These are phyloP conservation scores for Drosophila varians DNA, from an alignment of 1,140 invertebrate species.

Conservation along the genomic window DNA sequence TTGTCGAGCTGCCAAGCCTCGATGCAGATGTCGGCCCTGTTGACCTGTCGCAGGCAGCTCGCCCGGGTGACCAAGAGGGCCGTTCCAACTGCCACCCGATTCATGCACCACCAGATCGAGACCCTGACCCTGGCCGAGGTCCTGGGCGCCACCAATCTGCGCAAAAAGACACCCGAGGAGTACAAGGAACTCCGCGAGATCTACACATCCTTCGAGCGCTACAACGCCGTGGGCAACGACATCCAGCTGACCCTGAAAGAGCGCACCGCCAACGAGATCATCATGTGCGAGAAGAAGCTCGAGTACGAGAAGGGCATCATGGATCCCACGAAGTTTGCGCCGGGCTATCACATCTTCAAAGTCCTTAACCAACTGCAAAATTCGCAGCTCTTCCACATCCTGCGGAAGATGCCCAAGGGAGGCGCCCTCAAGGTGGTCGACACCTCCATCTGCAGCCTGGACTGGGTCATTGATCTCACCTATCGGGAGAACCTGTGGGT, in stretches of 20 bases:
- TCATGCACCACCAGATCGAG: not conserved
- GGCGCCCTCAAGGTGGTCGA: slow-evolving; percentile 89
- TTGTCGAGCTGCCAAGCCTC: not conserved
- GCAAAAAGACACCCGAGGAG: slow-evolving; percentile 19
- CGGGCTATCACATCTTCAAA: slow-evolving; percentile 86
- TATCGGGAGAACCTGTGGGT: slow-evolving; percentile 55
- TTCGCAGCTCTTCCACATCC: slow-evolving; percentile 88
- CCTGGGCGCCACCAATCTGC: slow-evolving; percentile 26
- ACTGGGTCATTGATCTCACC: slow-evolving; percentile 84
- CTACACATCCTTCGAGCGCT: slow-evolving; percentile 21
- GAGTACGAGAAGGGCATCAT: slow-evolving; percentile 53
- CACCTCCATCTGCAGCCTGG: slow-evolving; percentile 86
- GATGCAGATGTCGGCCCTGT: not conserved
- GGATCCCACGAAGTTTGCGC: slow-evolving; percentile 48
- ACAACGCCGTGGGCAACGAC: slow-evolving; percentile 29
- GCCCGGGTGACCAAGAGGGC: not conserved
- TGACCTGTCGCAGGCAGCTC: not conserved
- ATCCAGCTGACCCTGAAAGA: slow-evolving; percentile 47
- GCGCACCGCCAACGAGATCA: slow-evolving; percentile 39
- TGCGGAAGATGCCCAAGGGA: slow-evolving; percentile 89
- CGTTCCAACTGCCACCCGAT: not conserved
- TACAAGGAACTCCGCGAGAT: slow-evolving; percentile 46
- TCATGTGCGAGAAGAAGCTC: slow-evolving; percentile 54
- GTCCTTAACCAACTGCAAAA: slow-evolving; percentile 85
- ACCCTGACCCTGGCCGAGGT: slow-evolving; percentile 5